phyloP scores from a whole-genome alignment of 2,888 invertebrate genomes.

The Villa cingulata region DNA sequence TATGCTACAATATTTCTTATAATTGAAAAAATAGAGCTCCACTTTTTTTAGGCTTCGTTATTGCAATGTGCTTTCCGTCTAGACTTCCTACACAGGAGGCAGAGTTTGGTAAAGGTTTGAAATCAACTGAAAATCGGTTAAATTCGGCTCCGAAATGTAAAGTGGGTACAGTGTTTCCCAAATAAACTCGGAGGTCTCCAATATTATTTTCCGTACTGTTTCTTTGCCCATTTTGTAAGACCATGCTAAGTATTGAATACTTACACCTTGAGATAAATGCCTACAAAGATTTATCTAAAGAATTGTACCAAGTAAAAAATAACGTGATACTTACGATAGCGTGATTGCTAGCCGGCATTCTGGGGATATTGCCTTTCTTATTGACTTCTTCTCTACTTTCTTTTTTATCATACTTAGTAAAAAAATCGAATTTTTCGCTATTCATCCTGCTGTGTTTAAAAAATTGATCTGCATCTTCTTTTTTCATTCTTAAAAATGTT shows the following conservation, averaged over 20 bases:
- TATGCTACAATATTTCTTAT: constrained; percentile 22
- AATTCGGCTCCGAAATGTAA: constrained; percentile 4
- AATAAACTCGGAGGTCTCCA: constrained; percentile 8
- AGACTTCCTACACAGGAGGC: constrained; percentile 20
- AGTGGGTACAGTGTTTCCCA: constrained; percentile 3
- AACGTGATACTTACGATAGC: too few species aligned
- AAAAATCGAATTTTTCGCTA: too few species aligned
- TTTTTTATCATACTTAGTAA: too few species aligned
- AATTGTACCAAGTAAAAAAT: too few species aligned
- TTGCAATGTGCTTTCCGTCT: constrained; percentile 21
- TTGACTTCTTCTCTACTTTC: too few species aligned
- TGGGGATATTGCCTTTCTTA: too few species aligned
- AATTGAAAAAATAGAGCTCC: constrained; percentile 22
- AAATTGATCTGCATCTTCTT: too few species aligned
- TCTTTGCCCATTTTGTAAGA: constrained; percentile 5
- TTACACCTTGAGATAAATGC: constrained; percentile 2
- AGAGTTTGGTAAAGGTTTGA: constrained; percentile 12
- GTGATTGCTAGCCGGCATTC: too few species aligned
- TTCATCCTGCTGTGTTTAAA: too few species aligned
- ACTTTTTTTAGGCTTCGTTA: constrained; percentile 18
- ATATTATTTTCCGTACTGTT: constrained; percentile 9
- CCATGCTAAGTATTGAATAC: constrained; percentile 6
- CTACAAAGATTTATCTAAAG: not conserved
- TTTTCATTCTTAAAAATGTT: too few species aligned
- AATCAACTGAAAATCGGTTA: constrained; percentile 2